Evolutionary conservation across 2,888 invertebrate species (phyloP).

Genomic region (Macrosiphum euphorbiae): DNA sequence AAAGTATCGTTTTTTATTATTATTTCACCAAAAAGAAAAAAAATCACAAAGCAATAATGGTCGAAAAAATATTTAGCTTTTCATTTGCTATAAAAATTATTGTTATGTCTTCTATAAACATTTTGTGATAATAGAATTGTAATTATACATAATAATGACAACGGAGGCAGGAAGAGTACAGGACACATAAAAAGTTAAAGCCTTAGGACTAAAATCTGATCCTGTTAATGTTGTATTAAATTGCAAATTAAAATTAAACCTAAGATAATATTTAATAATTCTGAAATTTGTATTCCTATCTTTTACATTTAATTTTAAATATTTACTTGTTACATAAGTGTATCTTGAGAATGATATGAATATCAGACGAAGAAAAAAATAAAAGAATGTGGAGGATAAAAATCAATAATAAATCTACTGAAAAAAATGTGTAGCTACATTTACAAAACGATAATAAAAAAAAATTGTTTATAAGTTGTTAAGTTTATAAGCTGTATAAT

Average conservation of each 20-base stretch:
- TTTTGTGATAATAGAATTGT: background rate
- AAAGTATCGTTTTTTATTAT: conserved; percentile 23
- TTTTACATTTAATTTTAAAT: background rate
- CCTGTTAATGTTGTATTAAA: background rate
- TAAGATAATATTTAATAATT: background rate
- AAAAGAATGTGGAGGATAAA: background rate
- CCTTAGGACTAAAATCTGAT: background rate
- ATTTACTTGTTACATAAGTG: background rate
- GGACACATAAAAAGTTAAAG: background rate
- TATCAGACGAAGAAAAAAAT: background rate
- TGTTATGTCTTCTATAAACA: background rate
- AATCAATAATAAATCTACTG: background rate
- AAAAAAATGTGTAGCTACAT: background rate
- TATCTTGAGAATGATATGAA: background rate
- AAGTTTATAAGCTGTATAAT: background rate
- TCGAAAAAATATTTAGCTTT: background rate
- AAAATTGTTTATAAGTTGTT: background rate
- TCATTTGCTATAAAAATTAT: background rate
- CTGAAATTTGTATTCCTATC: background rate
- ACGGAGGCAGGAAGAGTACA: background rate
- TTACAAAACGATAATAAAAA: background rate
- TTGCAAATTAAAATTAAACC: background rate
- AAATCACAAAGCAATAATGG: background rate
- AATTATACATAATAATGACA: background rate
- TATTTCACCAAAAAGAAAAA: background rate